phyloP scores from a whole-genome alignment of 2,113 vertebrate species.

The Ibidorhyncha struthersii region DNA sequence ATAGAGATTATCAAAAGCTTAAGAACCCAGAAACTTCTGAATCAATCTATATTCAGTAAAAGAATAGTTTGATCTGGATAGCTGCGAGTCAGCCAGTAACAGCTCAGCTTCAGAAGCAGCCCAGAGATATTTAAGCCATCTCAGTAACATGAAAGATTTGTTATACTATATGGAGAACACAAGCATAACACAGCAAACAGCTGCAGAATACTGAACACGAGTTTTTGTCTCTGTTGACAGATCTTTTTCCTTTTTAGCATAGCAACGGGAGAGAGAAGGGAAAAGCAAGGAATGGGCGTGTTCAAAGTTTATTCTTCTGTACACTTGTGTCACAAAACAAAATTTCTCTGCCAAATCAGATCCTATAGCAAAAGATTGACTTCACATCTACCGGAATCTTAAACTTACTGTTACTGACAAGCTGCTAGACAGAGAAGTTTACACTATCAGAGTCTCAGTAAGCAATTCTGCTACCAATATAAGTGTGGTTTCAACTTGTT shows the following conservation, averaged over 20 bases:
- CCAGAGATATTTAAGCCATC: not conserved
- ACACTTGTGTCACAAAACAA: not conserved
- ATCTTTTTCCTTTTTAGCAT: not conserved
- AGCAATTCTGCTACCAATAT: not conserved
- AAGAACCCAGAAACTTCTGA: not conserved
- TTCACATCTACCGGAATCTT: not conserved
- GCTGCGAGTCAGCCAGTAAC: not conserved
- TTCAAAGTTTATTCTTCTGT: not conserved
- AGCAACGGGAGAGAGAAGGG: not conserved
- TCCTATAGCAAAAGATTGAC: not conserved
- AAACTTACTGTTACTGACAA: not conserved
- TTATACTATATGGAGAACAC: not conserved
- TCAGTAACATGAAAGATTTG: not conserved
- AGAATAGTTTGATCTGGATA: not conserved
- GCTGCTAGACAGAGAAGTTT: not conserved
- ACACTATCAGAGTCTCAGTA: not conserved
- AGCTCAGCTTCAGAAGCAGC: not conserved
- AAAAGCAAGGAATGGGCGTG: accelerated
- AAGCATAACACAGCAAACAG: not conserved
- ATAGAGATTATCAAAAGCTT: not conserved
- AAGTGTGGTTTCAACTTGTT: not conserved
- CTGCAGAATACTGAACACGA: not conserved
- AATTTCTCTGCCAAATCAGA: not conserved
- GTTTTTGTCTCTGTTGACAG: not conserved
- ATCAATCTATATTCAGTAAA: not conserved